Evolutionary conservation across 2,797 vertebrate genomes (phyloP), one percentile per base, ranked within the genome.

Genomic region (Alfaro cultratus): DNA sequence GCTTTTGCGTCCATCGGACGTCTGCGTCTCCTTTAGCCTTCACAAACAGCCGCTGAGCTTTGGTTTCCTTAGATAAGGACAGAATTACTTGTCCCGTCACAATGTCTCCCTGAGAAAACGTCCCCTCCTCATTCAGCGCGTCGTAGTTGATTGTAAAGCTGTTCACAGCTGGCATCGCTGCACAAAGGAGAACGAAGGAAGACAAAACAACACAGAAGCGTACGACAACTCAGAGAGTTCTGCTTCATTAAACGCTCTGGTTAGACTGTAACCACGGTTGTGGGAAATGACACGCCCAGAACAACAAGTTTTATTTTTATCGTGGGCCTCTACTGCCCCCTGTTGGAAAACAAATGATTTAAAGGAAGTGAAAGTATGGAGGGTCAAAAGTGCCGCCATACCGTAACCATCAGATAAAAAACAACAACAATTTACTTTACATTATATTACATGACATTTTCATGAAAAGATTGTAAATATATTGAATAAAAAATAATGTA

Each of bases 21-120:
- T 96, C 88, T 0, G 97, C 97, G 76, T 97, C 97, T 51, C 98
- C 98, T 83, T 96, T 97, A 0, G 94, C 95, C 85, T 98, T 97
- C 1, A 99, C 94, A 81, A 95, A 96, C 3, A 99, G 93, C 1
- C 93, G 94, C 77, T 97, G 95, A 0, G 97, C 94, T 55, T 95
- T 83, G 1, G 95, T 96, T 79, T 97, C 95, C 86, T 98, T 98
- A 0, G 87, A 92, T 26, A 98, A 93, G 87, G 95, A 95, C 91
- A 99, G 86, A 57, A 86, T 95, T 41, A 98, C 96, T 91, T 92
- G 96, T 76, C 98, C 98, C 74, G 95, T 96, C 83, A 99, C 84
- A 0, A 92, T 91, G 85, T 99, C 97, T 83, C 97, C 97, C 76
- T 96, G 97, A 0, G 97, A 97, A 83, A 98, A 98, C 23, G 91